Evolutionary conservation across 2,888 invertebrate species (phyloP), one percentile per base, ranked within the genome.

Genomic region (Heteropelma amictum): DNA sequence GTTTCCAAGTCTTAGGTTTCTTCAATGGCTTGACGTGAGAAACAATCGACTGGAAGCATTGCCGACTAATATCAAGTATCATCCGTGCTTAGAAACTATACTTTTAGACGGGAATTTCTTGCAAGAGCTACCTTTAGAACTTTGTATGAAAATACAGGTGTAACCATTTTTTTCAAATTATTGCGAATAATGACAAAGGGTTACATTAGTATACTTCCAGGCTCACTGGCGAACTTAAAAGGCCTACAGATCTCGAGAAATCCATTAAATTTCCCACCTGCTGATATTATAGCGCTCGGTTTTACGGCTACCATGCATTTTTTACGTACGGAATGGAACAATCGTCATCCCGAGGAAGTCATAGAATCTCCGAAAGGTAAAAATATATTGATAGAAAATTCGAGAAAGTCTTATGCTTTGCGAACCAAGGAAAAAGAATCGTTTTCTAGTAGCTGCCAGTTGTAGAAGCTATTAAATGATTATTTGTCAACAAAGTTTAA

Each of bases 11-110:
- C 85, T 94, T 12, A 91, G 90, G 6, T 89, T 88, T 81, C 89
- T 94, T 1, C 91, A 90, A 84, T 94, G 93, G 92, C 85, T 94
- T 6, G 94, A 94, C 83, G 82, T 93, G 6, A 90, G 94, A 80
- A 91, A 92, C 75, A 94, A 94, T 84, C 83, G 89, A 64, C 83
- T 94, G 7, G 88, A 84, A 3, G 87, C 86, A 10, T 86, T 94
- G 60, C 94, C 94, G 1, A 86, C 82, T 72, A 89, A 90, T 1
- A 90, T 94, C 17, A 91, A 91, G 72, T 86, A 91, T 77, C 94
- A 94, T 79, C 84, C 84, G 54, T 87, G 84, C 77, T 89, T 94
- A 19, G 92, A 93, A 60, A 93, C 93, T 72, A 85, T 94, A 61
- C 88, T 94, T 17, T 85, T 94, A 28, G 92, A 93, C 86, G 92